Evolutionary conservation across 2,797 vertebrate species (phyloP), one percentile per base, ranked within the genome.

Genomic region (Clarias fuscus): DNA sequence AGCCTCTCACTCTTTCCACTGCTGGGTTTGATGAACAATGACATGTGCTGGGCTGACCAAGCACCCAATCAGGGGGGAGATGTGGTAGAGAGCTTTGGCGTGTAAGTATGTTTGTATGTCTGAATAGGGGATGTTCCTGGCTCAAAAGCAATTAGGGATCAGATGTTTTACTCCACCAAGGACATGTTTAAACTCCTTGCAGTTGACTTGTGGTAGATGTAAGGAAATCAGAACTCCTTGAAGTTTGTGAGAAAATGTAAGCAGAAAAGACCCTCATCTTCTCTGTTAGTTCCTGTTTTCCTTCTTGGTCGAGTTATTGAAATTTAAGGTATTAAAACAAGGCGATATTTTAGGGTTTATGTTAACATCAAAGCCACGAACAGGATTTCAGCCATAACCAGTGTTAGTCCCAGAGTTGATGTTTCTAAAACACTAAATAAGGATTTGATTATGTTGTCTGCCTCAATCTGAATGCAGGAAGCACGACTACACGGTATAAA

Each of bases 1-100:
- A 93, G 91, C 85, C 89, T 92, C 92, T 95, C 93, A 95, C 86
- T 93, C 90, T 95, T 95, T 94, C 93, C 94, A 93, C 94, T 92
- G 93, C 93, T 92, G 91, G 90, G 88, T 91, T 91, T 94, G 94
- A 95, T 94, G 93, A 94, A 90, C 93, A 91, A 91, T 92, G 94
- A 93, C 94, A 94, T 92, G 92, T 94, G 93, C 93, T 92, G 88
- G 89, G 90, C 87, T 90, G 88, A 92, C 90, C 75, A 90, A 83
- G 86, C 75, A 75, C 65, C 85, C 80, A 78, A 85, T 88, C 89
- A 89, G 37, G 37, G 84, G n/a, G 85, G 48, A 82, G 73, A 82
- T 84, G 86, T 76, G 86, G 75, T 80, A 43, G 77, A 86, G 88
- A 85, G 87, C 85, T 81, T 81, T 84, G 90, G 85, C 86, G 80